Evolutionary conservation across 2,113 vertebrate species (phyloP), one percentile per base, ranked within the genome.

Genomic region (Ondatra zibethicus): DNA sequence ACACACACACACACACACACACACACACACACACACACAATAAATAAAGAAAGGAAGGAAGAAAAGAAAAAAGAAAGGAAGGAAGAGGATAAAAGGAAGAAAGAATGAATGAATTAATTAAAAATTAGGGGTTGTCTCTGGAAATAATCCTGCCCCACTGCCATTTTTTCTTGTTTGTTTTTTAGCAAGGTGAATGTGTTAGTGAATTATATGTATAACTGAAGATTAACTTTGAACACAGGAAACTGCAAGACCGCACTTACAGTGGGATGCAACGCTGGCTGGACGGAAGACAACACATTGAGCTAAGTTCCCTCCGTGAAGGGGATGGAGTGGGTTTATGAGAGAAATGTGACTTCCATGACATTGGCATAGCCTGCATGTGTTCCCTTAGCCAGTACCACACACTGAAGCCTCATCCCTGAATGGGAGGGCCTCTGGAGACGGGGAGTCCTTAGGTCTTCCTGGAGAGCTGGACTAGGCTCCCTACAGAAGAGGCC

Each of bases 181-280:
- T 61, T 80, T 50, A 72, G 88, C 33, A 58, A 61, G 27, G 29
- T 77, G 19, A 70, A 27, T 45, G 5, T 76, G 29, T 70, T 68
- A 58, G 23, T 45, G 19, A 78, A 73, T 88, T 95, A 25, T 73
- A 31, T 73, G 21, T 76, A 1, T 70, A 81, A 65, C 82, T 81
- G 82, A 91, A 96, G 92, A 11, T 65, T 76, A 92, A 90, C 55
- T 39, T 78, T 42, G 70, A 82, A 65, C 75, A 77, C 77, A 81
- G 33, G n/a, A 75, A 92, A 76, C 14, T 39, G 8, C 4, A 80
- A 86, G 92, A 33, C 23, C 39, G 42, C 5, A 45, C 73, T 36
- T 89, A 33, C 6, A 81, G 36, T 63, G 25, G 0, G n/a, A 72
- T 87, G 11, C 29, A 29, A 21, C 63, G 95, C 66, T 23, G 63